Evolutionary conservation across 2,888 invertebrate genomes (phyloP).

Genomic region (Ariolimax columbianus): DNA sequence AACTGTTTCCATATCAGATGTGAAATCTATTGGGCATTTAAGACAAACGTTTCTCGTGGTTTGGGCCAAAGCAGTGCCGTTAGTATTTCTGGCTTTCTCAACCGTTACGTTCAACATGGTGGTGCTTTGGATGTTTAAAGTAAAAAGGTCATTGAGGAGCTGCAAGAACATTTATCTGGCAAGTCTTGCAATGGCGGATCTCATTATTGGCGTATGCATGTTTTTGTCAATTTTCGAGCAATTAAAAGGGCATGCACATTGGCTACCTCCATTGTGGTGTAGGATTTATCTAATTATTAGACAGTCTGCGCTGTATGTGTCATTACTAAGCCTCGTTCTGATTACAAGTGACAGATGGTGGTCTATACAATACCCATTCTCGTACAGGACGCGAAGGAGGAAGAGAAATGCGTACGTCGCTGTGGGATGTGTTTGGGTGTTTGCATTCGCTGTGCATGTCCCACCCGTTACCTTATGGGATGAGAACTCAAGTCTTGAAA

Average conservation of each 20-base stretch:
- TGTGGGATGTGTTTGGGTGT: slow-evolving; percentile 63
- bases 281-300: slow-evolving; percentile 60
- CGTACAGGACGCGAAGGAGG: slow-evolving; percentile 66
- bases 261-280: slow-evolving; percentile 54
- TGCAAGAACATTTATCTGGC: slow-evolving; percentile 71
- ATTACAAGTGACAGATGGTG: slow-evolving; percentile 72
- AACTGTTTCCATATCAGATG: neutral
- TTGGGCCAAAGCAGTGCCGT: slow-evolving; percentile 57
- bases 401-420: slow-evolving; percentile 62
- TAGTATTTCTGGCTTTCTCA: slow-evolving; percentile 61
- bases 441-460: slow-evolving; percentile 65
- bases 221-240: slow-evolving; percentile 65
- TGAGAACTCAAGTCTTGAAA: neutral
- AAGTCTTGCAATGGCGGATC: slow-evolving; percentile 69
- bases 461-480: slow-evolving; percentile 66
- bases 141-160: slow-evolving; percentile 62
- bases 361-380: slow-evolving; percentile 71
- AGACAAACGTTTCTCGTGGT: slow-evolving; percentile 48
- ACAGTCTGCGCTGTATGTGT: slow-evolving; percentile 66
- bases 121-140: slow-evolving; percentile 66
- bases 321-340: slow-evolving; percentile 68
- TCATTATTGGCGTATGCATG: slow-evolving; percentile 68
- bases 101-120: slow-evolving; percentile 67
- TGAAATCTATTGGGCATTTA: neutral
- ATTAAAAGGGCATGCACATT: slow-evolving; percentile 41